Conservation (phyloP, 2,113 vertebrate genomes). For the Lanius ludovicianus region DNA sequence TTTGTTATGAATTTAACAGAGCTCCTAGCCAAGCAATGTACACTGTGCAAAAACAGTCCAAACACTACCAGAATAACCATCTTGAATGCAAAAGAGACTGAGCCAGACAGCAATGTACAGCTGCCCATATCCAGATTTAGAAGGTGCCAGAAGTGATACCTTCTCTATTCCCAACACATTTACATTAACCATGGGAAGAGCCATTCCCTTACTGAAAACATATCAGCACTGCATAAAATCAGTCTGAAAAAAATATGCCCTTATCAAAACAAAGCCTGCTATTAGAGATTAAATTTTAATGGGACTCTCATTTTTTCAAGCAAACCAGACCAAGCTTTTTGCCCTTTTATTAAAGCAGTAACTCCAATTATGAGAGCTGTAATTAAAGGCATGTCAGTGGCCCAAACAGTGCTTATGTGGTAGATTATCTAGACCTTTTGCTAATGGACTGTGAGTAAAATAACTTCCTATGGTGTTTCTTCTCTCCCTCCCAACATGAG, state of each 20-base stretch:
- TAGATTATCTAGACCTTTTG: slow-evolving; percentile 10
- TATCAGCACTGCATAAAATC: not conserved
- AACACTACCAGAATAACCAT: not conserved
- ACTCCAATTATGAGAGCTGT: not conserved
- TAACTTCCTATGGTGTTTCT: not conserved
- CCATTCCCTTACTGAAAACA: not conserved
- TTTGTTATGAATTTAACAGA: not conserved
- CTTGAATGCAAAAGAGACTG: not conserved
- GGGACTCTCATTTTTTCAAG: not conserved
- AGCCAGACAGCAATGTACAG: not conserved
- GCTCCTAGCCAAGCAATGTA: not conserved
- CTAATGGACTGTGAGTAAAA: not conserved
- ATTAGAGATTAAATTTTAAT: slow-evolving; percentile 35
- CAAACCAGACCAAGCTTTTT: not conserved
- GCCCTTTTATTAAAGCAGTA: not conserved
- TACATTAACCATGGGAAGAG: not conserved
- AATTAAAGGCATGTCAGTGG: slow-evolving; percentile 26
- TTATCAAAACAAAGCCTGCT: not conserved
- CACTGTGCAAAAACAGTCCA: not conserved
- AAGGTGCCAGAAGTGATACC: not conserved
- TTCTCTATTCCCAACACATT: not conserved
- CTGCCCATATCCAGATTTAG: not conserved
- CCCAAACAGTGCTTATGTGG: not conserved
- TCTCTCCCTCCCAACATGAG: not conserved
- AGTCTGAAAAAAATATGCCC: not conserved